Conservation (phyloP, 2,888 invertebrate species). For the Eilema depressum region DNA sequence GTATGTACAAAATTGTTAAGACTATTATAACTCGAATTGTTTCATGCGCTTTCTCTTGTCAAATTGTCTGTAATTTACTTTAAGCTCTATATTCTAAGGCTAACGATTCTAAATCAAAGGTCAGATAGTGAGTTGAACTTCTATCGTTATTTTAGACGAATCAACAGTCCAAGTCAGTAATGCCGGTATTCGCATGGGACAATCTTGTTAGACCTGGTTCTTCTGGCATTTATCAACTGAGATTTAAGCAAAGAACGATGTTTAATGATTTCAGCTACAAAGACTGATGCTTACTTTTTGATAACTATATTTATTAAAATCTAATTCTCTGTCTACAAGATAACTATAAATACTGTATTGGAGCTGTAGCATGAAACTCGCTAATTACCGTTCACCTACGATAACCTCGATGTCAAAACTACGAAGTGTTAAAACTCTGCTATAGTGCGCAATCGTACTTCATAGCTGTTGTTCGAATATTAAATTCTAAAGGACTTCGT, state of each 20-base stretch:
- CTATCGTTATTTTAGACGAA: neutral
- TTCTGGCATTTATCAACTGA: neutral
- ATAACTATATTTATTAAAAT: too few species aligned
- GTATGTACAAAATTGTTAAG: slow-evolving; percentile 61
- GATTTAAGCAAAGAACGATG: too few species aligned
- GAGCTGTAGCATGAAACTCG: neutral
- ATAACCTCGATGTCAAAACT: neutral
- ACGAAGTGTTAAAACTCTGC: neutral
- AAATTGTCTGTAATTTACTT: neutral
- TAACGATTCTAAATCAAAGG: neutral
- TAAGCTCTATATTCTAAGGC: neutral
- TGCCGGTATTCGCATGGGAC: neutral
- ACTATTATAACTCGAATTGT: neutral
- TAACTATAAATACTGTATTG: neutral
- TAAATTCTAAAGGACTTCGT: neutral
- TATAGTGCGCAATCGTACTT: neutral
- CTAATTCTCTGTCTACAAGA: neutral
- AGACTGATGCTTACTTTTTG: too few species aligned
- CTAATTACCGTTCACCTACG: neutral
- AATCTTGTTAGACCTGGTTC: neutral
- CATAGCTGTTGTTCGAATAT: neutral
- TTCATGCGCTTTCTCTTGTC: slow-evolving; percentile 8
- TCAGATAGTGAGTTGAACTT: neutral
- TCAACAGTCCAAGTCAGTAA: neutral
- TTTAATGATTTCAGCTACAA: too few species aligned